Evolutionary conservation across 1,140 invertebrate genomes (phyloP), one percentile per base, ranked within the genome.

Genomic region (Drosophila novamexicana): DNA sequence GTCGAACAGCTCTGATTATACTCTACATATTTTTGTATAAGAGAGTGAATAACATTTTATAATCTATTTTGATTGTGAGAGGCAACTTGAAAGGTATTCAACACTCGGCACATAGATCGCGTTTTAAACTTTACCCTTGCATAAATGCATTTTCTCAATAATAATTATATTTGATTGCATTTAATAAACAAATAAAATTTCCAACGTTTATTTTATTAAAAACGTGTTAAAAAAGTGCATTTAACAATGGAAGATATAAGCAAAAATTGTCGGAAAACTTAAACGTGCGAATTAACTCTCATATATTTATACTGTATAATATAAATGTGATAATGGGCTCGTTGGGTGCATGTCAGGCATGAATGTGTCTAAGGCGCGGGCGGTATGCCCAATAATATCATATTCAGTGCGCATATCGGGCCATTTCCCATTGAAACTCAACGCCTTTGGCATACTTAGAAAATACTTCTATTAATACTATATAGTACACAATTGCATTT

Each of bases 121-220:
- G 22, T 29, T n/a, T 39, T n/a, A 4, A 12, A 2, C 5, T 22
- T 10, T 1, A 36, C 14, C 7, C 37, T 16, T 53, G 10, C 36
- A 53, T 53, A 37, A 32, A 50, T 50, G 29, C 39, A 32, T 14
- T 42, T 44, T 12, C 6, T 45, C 32, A 29, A 49, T 7, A 39
- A 53, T 40, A 16, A 64, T 62, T 74, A 42, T 57, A 47, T 86
- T 75, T 78, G 65, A 81, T 86, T 85, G 40, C 32, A 50, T 65
- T 75, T 71, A 39, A 62, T 54, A 66, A 45, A 44, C 44, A 61
- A 76, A 72, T 67, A 39, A 53, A 76, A 79, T 67, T 62, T 36
- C 29, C 1, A 57, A 62, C 68, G 77, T 54, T 78, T 67, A 79
- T 88, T 77, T 67, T 58, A 78, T 77, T 74, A 76, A 65, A 68